Conservation (phyloP, 2,797 vertebrate genomes). For the Paramormyrops hopkinsi region DNA sequence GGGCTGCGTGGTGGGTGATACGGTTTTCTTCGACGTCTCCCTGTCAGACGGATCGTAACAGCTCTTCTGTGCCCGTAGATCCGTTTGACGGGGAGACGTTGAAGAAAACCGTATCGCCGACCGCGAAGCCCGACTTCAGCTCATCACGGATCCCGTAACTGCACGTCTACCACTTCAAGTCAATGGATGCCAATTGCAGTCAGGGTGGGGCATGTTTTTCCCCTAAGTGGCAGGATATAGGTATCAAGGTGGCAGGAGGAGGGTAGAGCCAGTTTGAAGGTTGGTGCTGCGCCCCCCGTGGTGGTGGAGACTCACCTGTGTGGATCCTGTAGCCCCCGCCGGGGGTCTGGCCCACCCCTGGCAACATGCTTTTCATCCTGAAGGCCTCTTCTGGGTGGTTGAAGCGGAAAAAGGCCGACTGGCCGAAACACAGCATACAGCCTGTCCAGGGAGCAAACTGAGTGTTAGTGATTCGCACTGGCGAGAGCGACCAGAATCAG, state of each 20-base stretch:
- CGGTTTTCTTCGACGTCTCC: neutral
- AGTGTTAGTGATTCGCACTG: neutral
- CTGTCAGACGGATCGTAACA: neutral
- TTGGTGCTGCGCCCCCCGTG: too few species aligned
- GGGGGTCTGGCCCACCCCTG: constrained; percentile 52
- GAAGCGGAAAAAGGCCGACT: constrained; percentile 87
- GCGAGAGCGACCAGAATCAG: neutral
- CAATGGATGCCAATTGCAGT: neutral
- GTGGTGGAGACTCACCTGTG: constrained; percentile 60
- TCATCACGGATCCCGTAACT: too few species aligned
- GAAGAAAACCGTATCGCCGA: too few species aligned
- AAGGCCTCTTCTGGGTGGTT: constrained; percentile 93
- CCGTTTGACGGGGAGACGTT: too few species aligned
- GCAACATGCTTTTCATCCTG: constrained; percentile 94
- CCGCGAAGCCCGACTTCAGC: neutral
- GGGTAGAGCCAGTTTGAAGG: neutral
- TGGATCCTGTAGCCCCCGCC: constrained; percentile 47
- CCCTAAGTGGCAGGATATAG: neutral
- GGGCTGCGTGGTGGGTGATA: neutral
- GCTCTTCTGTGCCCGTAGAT: too few species aligned
- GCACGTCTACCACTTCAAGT: neutral
- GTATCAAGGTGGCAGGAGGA: neutral
- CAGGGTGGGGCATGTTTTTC: neutral
- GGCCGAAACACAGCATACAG: constrained; percentile 94
- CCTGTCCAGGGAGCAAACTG: constrained; percentile 54